These are phyloP conservation scores for Epizoanthus fatuus DNA, from an alignment of 92 coral and sea anemone species.

Conservation along the genomic window DNA sequence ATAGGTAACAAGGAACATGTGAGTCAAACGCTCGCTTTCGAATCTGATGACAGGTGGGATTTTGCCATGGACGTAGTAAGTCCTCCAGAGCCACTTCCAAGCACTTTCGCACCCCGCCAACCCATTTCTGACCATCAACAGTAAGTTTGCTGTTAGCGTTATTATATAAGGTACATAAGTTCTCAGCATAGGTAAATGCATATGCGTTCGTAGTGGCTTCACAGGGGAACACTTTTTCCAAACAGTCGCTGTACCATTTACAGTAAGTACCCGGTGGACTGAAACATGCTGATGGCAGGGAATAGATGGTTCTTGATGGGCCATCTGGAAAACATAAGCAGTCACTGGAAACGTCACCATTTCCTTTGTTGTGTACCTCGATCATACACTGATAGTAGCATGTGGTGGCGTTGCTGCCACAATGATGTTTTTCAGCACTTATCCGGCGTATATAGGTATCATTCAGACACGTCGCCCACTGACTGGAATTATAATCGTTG, in stretches of 20 bases:
- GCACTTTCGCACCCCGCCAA: slow-evolving; percentile 75
- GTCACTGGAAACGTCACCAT: no score
- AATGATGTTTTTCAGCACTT: no score
- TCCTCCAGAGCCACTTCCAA: slow-evolving; percentile 74
- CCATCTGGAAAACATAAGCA: no score
- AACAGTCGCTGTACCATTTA: slow-evolving; percentile 79
- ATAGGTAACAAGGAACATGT: slow-evolving; percentile 68
- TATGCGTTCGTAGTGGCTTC: slow-evolving; percentile 51
- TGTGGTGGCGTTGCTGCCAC: no score
- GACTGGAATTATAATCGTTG: no score
- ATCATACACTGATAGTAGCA: no score
- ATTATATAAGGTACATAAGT: slow-evolving; percentile 60
- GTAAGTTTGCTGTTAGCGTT: slow-evolving; percentile 36
- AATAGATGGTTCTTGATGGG: no score
- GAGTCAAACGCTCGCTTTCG: slow-evolving; percentile 57
- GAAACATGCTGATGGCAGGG: slow-evolving; percentile 56
- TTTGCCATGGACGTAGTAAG: slow-evolving; percentile 29
- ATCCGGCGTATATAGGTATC: no score
- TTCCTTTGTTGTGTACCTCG: no score
- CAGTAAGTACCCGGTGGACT: slow-evolving; percentile 69
- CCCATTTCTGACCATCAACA: slow-evolving; percentile 58
- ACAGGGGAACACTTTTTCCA: slow-evolving; percentile 72
- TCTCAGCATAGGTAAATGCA: slow-evolving; percentile 74
- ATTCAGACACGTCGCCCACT: no score
- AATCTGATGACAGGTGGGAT: slow-evolving; percentile 62